Base-by-base conservation (phyloP, 2,888 invertebrate species). In the Hemistola chrysoprasaria region DNA sequence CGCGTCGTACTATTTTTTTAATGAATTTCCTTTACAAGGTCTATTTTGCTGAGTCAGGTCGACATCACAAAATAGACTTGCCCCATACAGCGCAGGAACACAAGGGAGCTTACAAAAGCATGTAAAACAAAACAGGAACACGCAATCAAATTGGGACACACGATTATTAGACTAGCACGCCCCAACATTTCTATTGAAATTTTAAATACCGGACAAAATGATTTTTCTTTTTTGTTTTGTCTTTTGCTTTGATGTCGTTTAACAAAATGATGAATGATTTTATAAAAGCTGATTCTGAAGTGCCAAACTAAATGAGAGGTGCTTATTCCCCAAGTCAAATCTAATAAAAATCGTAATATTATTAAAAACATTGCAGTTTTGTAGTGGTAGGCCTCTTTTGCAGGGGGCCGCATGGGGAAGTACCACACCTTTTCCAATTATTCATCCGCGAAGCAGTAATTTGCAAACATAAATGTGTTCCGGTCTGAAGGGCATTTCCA, bases 141-240 rank as follows among this genome's bases (percentile, higher is more conserved):
- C 56, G 73, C 74, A 78, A 82, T 82, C 71, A 75, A 76, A 79
- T 77, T 79, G 68, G 59, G 66, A 50, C n/a, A 45, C 40, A 71
- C 77, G 78, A 81, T 82, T 74, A 74, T 69, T 65, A 49, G 59
- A 66, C 62, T 67, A 67, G 78, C 78, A 83, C 83, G 78, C 80
- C 79, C 78, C 66, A 64, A 59, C 73, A 68, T 67, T 79, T 80
- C 76, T 82, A 83, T 83, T 85, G 73, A 79, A 83, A 80, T 84
- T 75, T 72, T 57, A 62, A 80, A 71, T 67, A 60, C 59, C 55
- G 52, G 58, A 58, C 60, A 57, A 60, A 59, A 33, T 53, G 40
- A 57, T 62, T 57, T 51, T 63, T 52, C 47, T 23, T 31, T 6
- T 34, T 31, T 31, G 5, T 26, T 29, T n/a, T 24, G 60, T 38